Evolutionary conservation across 2,888 invertebrate genomes (phyloP).

Genomic region (Noctua fimbriata): DNA sequence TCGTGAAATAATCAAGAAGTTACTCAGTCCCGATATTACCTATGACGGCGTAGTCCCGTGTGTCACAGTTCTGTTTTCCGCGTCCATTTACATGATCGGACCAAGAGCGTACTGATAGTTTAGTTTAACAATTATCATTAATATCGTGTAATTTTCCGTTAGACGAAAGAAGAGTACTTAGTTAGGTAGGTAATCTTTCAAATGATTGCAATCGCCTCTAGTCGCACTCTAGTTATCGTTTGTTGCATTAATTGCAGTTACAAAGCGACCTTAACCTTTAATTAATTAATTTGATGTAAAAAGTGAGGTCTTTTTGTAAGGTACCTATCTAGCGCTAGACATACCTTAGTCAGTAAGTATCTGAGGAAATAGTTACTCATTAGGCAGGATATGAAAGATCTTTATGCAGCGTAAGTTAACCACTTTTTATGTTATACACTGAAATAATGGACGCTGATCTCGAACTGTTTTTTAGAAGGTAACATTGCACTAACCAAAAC

Average conservation of each 20-base stretch:
- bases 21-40: conserved; percentile 2
- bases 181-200: conserved; percentile 4
- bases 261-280: conserved; percentile 4
- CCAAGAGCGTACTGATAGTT: conserved; percentile 31
- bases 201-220: conserved; percentile 1
- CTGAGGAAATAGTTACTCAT: not conserved
- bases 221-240: not conserved
- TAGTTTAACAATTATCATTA: conserved; percentile 32
- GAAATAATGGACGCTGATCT: not conserved
- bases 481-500: not conserved
- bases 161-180: conserved; percentile 5
- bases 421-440: not conserved
- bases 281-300: not conserved
- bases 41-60: not conserved
- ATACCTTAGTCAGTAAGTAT: not conserved
- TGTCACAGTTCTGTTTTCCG: conserved; percentile 18
- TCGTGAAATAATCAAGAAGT: not conserved
- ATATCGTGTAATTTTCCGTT: conserved; percentile 36
- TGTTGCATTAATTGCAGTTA: not conserved
- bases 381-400: not conserved
- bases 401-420: not conserved
- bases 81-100: conserved; percentile 38
- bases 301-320: not conserved
- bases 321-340: not conserved
- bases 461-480: not conserved